Conservation (phyloP, 2,797 vertebrate genomes). For the Trematocara caparti region DNA sequence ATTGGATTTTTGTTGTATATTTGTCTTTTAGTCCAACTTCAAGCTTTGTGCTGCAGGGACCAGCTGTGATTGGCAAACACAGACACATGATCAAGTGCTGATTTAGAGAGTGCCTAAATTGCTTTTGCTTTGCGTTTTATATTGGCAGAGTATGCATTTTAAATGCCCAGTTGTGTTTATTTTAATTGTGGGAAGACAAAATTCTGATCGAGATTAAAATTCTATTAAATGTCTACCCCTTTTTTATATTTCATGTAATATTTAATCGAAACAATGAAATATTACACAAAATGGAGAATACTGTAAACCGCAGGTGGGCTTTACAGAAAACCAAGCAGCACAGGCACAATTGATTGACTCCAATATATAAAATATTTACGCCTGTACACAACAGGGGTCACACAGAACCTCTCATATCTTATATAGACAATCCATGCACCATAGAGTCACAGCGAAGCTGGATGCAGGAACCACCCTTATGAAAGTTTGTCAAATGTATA, state of each 20-base stretch:
- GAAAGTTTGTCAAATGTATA: neutral
- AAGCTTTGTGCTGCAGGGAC: neutral
- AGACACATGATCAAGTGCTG: neutral
- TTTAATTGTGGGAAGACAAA: neutral
- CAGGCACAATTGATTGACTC: slow-evolving; percentile 50
- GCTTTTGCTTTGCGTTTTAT: neutral
- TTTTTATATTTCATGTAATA: neutral
- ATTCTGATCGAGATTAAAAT: neutral
- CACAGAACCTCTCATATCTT: slow-evolving; percentile 26
- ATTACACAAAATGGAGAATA: neutral
- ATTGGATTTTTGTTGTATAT: neutral
- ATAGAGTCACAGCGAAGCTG: slow-evolving; percentile 21
- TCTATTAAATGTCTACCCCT: neutral
- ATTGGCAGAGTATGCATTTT: neutral
- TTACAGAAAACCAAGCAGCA: neutral
- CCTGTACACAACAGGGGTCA: slow-evolving; percentile 19
- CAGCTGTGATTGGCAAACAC: neutral
- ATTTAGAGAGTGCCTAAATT: neutral
- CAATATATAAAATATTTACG: slow-evolving; percentile 57
- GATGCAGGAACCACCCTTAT: neutral
- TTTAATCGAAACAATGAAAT: neutral
- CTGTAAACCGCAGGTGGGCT: neutral
- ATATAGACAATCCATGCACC: slow-evolving; percentile 39
- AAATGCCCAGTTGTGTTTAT: neutral
- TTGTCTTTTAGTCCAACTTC: neutral